phyloP scores from a whole-genome alignment of 2,888 invertebrate species.

The Ectemnius lituratus region DNA sequence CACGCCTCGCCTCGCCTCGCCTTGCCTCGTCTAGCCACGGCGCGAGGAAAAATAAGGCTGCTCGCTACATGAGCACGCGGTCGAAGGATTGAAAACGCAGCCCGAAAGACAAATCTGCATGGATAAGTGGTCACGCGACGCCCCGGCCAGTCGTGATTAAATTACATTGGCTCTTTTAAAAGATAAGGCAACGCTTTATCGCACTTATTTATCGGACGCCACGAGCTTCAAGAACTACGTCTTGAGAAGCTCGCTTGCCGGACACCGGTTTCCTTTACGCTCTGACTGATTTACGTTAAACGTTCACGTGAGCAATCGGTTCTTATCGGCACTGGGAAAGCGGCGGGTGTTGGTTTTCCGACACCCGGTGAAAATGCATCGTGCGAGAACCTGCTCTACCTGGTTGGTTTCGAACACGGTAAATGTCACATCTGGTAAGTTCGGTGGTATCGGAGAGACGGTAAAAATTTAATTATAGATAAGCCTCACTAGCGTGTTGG shows the following conservation, averaged over 20 bases:
- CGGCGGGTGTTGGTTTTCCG: slow-evolving; percentile 30
- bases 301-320: slow-evolving; percentile 39
- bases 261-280: slow-evolving; percentile 10
- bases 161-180: slow-evolving; percentile 59
- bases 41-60: slow-evolving; percentile 32
- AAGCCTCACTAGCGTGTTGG: background rate
- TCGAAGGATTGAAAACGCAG: slow-evolving; percentile 30
- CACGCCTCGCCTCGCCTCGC: too few relatives aligned
- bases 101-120: slow-evolving; percentile 51
- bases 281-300: slow-evolving; percentile 46
- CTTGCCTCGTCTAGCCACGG: too few relatives aligned
- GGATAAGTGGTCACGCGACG: slow-evolving; percentile 56
- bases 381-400: background rate
- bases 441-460: background rate
- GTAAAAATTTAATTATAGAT: slow-evolving; percentile 3
- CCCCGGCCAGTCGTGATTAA: slow-evolving; percentile 50
- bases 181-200: slow-evolving; percentile 58
- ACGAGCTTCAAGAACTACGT: background rate
- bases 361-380: background rate
- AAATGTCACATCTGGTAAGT: background rate
- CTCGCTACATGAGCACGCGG: background rate
- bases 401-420: background rate
- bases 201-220: slow-evolving; percentile 53
- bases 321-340: slow-evolving; percentile 42
- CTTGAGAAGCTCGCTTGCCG: slow-evolving; percentile 25